These are phyloP conservation scores for Chaetodon trifasciatus DNA, from an alignment of 2,797 vertebrate species.

Conservation along the genomic window DNA sequence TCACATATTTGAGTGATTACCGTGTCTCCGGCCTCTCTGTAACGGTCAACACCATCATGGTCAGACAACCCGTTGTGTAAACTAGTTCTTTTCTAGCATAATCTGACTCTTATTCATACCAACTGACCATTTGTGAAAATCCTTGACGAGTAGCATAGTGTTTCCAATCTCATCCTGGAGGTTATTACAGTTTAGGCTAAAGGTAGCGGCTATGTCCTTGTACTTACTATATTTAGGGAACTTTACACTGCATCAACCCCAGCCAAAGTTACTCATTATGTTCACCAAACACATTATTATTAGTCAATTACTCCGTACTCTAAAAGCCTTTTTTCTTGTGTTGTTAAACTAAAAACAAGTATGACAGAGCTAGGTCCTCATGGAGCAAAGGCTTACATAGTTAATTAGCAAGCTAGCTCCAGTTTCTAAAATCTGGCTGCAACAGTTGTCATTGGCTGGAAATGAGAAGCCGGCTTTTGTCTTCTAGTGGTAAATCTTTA, in stretches of 20 bases:
- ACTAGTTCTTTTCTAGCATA: neutral
- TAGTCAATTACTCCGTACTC: neutral
- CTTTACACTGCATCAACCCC: neutral
- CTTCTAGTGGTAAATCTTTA: neutral
- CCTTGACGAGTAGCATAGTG: too few species aligned
- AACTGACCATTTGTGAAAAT: too few species aligned
- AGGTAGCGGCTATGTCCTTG: too few species aligned
- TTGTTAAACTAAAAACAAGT: neutral
- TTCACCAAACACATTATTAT: neutral
- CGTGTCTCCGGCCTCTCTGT: too few species aligned
- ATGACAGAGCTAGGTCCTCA: neutral
- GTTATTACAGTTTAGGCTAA: too few species aligned
- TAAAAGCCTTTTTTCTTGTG: too few species aligned
- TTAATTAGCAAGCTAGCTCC: neutral
- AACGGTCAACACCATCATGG: too few species aligned
- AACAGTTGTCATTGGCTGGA: neutral
- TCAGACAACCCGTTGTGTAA: neutral
- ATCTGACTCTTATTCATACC: too few species aligned
- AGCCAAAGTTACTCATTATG: neutral
- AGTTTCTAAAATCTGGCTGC: neutral
- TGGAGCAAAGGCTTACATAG: neutral
- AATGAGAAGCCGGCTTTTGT: neutral
- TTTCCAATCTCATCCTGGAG: too few species aligned
- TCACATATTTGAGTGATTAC: neutral
- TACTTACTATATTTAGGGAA: neutral